Conservation (phyloP, 2,888 invertebrate genomes). For the Acleris cristana region DNA sequence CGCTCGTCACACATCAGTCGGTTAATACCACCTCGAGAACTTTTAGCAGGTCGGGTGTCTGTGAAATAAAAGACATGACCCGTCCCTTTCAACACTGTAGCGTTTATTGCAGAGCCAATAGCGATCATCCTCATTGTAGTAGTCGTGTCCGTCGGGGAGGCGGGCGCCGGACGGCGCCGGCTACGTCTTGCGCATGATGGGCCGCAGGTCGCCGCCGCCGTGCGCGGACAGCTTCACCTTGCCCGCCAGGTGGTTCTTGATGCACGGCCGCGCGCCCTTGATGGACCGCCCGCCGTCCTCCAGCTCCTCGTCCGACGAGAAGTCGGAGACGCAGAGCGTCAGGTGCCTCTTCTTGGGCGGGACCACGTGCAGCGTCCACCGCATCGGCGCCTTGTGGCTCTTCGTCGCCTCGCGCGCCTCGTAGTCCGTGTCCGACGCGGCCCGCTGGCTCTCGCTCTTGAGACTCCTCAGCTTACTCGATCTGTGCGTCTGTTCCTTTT, state of each 20-base stretch:
- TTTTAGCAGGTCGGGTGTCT: slow-evolving; percentile 52
- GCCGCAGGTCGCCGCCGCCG: slow-evolving; percentile 75
- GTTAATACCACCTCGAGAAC: slow-evolving; percentile 42
- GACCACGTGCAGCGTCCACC: slow-evolving; percentile 70
- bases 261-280: slow-evolving; percentile 66
- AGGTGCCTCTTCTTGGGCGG: slow-evolving; percentile 75
- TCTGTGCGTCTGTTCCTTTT: slow-evolving; percentile 72
- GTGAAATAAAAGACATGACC: slow-evolving; percentile 51
- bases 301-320: slow-evolving; percentile 72
- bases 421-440: slow-evolving; percentile 76
- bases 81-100: slow-evolving; percentile 12
- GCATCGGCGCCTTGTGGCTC: slow-evolving; percentile 64
- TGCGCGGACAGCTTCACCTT: slow-evolving; percentile 73
- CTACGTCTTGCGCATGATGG: slow-evolving; percentile 73
- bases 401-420: slow-evolving; percentile 59
- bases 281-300: slow-evolving; percentile 59
- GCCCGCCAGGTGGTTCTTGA: slow-evolving; percentile 60
- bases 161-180: slow-evolving; percentile 10
- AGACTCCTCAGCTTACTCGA: slow-evolving; percentile 60
- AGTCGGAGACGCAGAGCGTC: slow-evolving; percentile 69
- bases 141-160: neutral
- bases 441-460: slow-evolving; percentile 65
- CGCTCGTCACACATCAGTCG: slow-evolving; percentile 41
- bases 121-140: neutral
- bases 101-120: slow-evolving; percentile 3